Evolutionary conservation across 2,113 vertebrate species (phyloP).

Genomic region (Candoia aspera): DNA sequence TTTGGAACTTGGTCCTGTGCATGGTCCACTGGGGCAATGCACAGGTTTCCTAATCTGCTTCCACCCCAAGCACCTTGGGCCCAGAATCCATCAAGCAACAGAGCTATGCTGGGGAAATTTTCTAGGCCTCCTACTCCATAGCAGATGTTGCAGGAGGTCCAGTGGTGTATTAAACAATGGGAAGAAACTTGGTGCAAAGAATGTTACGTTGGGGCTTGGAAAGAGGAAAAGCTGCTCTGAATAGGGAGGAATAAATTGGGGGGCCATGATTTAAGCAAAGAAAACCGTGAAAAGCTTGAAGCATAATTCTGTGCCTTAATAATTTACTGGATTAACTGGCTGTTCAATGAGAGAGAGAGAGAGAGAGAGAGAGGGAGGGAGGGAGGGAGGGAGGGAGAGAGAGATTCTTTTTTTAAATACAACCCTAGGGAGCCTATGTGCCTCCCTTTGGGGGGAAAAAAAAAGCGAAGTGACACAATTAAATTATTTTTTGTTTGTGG

Average conservation of each 20-base stretch:
- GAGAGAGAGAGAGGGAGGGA: too few species aligned
- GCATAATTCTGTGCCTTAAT: background rate
- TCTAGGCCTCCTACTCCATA: background rate
- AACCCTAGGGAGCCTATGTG: background rate
- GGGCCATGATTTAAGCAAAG: too few species aligned
- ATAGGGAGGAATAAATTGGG: background rate
- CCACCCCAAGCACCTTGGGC: background rate
- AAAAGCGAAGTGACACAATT: background rate
- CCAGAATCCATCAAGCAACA: background rate
- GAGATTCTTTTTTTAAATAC: background rate
- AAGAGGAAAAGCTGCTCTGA: background rate
- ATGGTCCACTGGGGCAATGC: background rate
- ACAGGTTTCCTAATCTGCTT: background rate
- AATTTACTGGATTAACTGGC: slow-evolving; percentile 18
- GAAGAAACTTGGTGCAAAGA: background rate
- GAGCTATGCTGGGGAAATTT: background rate
- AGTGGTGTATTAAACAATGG: background rate
- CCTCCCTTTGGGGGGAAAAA: background rate
- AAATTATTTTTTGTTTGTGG: slow-evolving; percentile 18
- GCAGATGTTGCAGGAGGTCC: background rate
- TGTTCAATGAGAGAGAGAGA: background rate
- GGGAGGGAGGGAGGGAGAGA: background rate
- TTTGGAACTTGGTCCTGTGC: background rate
- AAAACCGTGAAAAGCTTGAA: background rate
- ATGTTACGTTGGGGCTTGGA: background rate